Base-by-base conservation (phyloP, 2,113 vertebrate genomes). In the Spheniscus mendiculus region DNA sequence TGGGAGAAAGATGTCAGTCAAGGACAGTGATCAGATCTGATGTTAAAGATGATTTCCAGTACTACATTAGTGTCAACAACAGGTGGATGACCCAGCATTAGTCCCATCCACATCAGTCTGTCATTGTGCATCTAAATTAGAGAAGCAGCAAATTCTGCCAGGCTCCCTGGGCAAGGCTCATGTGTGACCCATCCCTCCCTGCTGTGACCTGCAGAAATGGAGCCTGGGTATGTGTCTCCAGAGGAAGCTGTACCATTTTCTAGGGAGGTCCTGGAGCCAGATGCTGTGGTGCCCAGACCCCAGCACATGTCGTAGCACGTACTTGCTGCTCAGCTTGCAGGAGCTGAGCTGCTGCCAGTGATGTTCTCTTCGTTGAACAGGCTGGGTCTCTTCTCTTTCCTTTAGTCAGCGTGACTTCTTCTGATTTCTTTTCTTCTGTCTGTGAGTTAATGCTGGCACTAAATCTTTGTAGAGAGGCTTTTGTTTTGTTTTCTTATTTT, bases 281-380 rank as follows among this genome's bases (percentile, higher is more conserved):
- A 5, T 77, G 15, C 47, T 34, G 22, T 26, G 26, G 8, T 56
- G 42, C 23, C 61, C 65, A 69, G 58, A 50, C 11, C 27, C 19
- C 62, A 71, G 72, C 7, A 62, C 6, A 4, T 26, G 16, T 36
- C 5, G 5, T 18, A 12, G 52, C 4, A 4, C 0, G 0, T 23
- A 36, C 22, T 32, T 91, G 26, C 22, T 69, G 25, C 50, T 89
- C 29, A 42, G 8, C 27, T 85, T 53, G 49, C 25, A 56, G 72
- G 34, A 76, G 5, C 40, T 71, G 40, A 47, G 34, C 58, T 6
- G 1, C 23, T 4, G 4, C 10, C 3, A 1, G 10, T 61, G 29
- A 6, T n/a, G 9, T 27, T 83, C 15, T 78, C 26, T 77, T 77
- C 4, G 2, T 32, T 42, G 34, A 45, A 6, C 6, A 26, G 52